A percentile compares a stretch with the other conserved stretches of the same genome.
Conservation (phyloP, 1,140 invertebrate genomes). For the Zophobas morio region DNA sequence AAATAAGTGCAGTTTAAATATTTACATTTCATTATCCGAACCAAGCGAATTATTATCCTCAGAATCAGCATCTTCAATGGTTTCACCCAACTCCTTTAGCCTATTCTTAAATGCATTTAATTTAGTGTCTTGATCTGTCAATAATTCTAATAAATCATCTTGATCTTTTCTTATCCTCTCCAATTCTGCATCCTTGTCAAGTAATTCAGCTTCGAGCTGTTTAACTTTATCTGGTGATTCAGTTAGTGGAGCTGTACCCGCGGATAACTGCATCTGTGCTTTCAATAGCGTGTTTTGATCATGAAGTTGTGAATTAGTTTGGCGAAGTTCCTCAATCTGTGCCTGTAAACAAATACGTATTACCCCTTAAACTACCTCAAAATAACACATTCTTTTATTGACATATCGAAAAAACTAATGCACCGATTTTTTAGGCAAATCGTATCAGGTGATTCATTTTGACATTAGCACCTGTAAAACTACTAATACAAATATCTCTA, state of each 20-base stretch:
- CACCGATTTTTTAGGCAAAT: too few species aligned
- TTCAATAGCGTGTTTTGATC: conserved; percentile 92
- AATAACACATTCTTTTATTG: too few species aligned
- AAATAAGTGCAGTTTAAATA: conserved; percentile 33
- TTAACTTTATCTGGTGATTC: conserved; percentile 57
- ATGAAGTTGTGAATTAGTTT: conserved; percentile 82
- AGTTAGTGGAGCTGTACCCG: conserved; percentile 54
- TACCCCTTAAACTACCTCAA: too few species aligned
- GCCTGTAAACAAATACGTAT: conserved; percentile 67
- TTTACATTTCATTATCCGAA: conserved; percentile 57
- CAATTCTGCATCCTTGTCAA: conserved; percentile 72
- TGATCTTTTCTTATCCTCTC: conserved; percentile 88
- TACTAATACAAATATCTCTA: too few species aligned
- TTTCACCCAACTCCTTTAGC: conserved; percentile 79
- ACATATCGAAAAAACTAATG: too few species aligned
- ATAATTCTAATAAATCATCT: conserved; percentile 88
- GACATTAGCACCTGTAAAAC: too few species aligned
- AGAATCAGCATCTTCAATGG: conserved; percentile 69
- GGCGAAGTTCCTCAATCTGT: conserved; percentile 80
- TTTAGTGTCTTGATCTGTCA: conserved; percentile 88
- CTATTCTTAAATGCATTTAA: conserved; percentile 80
- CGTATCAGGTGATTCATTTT: too few species aligned
- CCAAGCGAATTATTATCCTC: conserved; percentile 56
- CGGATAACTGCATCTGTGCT: conserved; percentile 75
- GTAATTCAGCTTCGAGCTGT: conserved; percentile 58